These are phyloP conservation scores for Amblyopsis hoosieri DNA, from an alignment of 2,797 vertebrate species.

Conservation along the genomic window DNA sequence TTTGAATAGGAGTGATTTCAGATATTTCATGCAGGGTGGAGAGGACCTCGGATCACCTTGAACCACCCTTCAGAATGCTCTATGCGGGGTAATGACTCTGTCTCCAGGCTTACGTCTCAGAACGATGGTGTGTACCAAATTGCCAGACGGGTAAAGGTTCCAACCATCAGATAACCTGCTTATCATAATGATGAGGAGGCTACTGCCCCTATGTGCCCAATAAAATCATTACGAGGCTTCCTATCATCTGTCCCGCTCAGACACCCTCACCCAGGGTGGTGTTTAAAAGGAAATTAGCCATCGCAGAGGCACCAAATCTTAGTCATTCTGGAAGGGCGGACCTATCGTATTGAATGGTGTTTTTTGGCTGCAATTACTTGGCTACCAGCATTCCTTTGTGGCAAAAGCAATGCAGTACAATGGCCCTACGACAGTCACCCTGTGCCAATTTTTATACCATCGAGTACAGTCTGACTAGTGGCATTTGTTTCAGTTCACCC, in stretches of 20 bases:
- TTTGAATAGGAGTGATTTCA: conserved; percentile 12
- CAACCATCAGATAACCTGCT: conserved; percentile 62
- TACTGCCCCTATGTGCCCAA: conserved; percentile 66
- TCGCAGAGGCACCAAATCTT: neutral
- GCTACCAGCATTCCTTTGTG: neutral
- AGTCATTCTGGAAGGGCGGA: neutral
- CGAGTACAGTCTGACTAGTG: neutral
- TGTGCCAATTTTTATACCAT: neutral
- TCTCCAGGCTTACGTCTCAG: conserved; percentile 19
- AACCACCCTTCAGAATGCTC: conserved; percentile 18
- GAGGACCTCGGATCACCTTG: conserved; percentile 26
- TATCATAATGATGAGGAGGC: conserved; percentile 62
- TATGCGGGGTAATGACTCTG: conserved; percentile 37
- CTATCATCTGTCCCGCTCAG: conserved; percentile 53
- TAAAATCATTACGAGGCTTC: conserved; percentile 51
- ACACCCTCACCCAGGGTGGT: conserved; percentile 50
- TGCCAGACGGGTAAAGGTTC: conserved; percentile 24
- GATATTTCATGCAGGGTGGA: conserved; percentile 11
- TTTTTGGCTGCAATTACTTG: neutral
- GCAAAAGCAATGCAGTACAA: neutral
- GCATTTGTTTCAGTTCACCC: neutral
- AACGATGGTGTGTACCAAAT: conserved; percentile 24
- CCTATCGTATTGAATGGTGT: too few relatives aligned
- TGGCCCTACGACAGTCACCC: neutral
- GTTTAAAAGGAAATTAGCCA: conserved; percentile 63